phyloP scores from a whole-genome alignment of 2,797 vertebrate genomes.

The Melanotaenia maccullochi region DNA sequence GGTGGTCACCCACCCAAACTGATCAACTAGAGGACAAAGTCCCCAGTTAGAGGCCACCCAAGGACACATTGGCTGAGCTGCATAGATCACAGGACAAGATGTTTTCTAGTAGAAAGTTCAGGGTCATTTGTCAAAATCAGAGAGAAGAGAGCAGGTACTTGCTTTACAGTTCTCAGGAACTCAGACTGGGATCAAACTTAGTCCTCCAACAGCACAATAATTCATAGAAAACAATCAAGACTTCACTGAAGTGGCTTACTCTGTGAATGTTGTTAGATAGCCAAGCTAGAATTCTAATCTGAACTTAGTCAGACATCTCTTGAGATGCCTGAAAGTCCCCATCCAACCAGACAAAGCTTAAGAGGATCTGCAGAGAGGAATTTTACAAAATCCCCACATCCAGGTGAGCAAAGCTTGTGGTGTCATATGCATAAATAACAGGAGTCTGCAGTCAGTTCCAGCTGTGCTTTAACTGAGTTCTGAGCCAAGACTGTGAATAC shows the following conservation, averaged over 20 bases:
- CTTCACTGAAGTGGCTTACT: background rate
- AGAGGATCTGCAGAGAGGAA: background rate
- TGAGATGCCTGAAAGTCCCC: background rate
- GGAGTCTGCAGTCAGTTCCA: background rate
- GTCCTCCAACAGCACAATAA: background rate
- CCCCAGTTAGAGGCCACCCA: background rate
- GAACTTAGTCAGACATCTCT: background rate
- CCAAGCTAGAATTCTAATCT: background rate
- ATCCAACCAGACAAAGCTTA: background rate
- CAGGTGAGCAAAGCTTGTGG: background rate
- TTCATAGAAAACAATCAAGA: background rate
- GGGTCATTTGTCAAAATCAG: background rate
- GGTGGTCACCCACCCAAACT: background rate
- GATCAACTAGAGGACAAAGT: background rate
- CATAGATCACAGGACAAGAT: background rate
- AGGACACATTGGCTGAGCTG: background rate
- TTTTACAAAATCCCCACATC: background rate
- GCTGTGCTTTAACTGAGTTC: background rate
- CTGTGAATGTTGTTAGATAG: background rate
- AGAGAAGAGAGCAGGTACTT: background rate
- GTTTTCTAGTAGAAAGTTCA: background rate
- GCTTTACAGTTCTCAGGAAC: background rate
- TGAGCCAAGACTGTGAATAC: background rate
- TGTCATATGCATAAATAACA: background rate
- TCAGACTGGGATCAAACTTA: background rate